Conservation (phyloP, 2,113 vertebrate species). For the Heliornis fulica region DNA sequence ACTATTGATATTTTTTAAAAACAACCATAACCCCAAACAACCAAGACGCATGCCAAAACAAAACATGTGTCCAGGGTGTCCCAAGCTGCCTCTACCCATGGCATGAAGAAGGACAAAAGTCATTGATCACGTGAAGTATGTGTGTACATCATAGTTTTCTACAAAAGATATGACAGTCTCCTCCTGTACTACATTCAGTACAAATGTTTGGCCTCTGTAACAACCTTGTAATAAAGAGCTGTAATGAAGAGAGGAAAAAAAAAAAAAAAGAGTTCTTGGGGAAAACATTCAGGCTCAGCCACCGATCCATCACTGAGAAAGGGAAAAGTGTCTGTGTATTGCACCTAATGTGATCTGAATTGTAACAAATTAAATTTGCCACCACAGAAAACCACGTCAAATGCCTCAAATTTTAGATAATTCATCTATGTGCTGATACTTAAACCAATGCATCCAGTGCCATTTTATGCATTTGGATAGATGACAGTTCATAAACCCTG, state of each 20-base stretch:
- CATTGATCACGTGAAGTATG: neutral
- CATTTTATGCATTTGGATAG: neutral
- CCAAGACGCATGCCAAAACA: rapidly evolving
- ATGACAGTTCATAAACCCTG: neutral
- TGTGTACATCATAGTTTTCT: neutral
- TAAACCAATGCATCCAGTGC: neutral
- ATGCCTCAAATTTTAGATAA: neutral
- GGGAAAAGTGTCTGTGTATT: neutral
- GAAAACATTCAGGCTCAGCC: neutral
- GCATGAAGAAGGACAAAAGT: neutral
- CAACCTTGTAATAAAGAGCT: neutral
- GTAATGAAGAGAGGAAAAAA: neutral
- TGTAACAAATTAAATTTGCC: neutral
- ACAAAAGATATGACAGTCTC: neutral
- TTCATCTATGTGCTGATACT: neutral
- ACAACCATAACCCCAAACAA: too few relatives aligned
- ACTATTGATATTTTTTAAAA: neutral
- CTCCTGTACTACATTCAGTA: neutral
- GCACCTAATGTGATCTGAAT: neutral
- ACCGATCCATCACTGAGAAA: neutral
- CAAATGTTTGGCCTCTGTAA: neutral
- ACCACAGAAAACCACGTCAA: neutral
- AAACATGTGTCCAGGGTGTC: neutral
- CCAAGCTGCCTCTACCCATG: neutral
- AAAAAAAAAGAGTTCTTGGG: neutral